phyloP scores from a whole-genome alignment of 2,888 invertebrate genomes.

The Ligdia adustata region DNA sequence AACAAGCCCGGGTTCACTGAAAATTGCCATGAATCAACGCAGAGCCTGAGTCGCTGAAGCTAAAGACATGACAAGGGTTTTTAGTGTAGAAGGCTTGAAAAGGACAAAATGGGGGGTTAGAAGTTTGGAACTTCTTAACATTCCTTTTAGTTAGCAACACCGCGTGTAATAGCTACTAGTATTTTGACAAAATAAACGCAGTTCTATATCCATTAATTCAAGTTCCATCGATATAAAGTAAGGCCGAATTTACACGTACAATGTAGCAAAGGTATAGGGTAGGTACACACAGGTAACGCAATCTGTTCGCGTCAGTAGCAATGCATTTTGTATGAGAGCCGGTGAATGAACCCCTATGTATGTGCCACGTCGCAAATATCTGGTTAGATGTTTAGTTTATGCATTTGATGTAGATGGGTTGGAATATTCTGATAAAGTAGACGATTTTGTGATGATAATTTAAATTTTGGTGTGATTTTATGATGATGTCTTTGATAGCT shows the following conservation, averaged over 20 bases:
- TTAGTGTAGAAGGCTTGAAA: too few relatives aligned
- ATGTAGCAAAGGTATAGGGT: conserved; percentile 6
- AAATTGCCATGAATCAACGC: too few relatives aligned
- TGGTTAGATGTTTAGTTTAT: conserved; percentile 11
- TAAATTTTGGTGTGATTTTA: not conserved
- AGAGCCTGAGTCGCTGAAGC: too few relatives aligned
- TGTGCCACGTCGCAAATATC: conserved; percentile 10
- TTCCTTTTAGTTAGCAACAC: too few relatives aligned
- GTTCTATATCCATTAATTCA: not conserved
- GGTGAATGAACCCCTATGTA: conserved; percentile 15
- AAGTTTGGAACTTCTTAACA: too few relatives aligned
- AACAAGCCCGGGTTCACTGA: too few relatives aligned
- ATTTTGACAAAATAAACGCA: too few relatives aligned
- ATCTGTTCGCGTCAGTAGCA: conserved; percentile 22
- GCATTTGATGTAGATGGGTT: not conserved
- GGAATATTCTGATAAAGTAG: not conserved
- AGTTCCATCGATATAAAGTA: not conserved
- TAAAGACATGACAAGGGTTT: too few relatives aligned
- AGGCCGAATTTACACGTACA: conserved; percentile 2
- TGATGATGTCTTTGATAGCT: too few relatives aligned
- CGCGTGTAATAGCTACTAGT: too few relatives aligned
- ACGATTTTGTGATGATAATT: not conserved
- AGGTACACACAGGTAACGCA: conserved; percentile 12
- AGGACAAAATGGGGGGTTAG: too few relatives aligned
- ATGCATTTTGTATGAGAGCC: conserved; percentile 25